These are phyloP conservation scores for Yoshiicerus persimilis DNA, from an alignment of 1,140 invertebrate genomes.

Conservation along the genomic window DNA sequence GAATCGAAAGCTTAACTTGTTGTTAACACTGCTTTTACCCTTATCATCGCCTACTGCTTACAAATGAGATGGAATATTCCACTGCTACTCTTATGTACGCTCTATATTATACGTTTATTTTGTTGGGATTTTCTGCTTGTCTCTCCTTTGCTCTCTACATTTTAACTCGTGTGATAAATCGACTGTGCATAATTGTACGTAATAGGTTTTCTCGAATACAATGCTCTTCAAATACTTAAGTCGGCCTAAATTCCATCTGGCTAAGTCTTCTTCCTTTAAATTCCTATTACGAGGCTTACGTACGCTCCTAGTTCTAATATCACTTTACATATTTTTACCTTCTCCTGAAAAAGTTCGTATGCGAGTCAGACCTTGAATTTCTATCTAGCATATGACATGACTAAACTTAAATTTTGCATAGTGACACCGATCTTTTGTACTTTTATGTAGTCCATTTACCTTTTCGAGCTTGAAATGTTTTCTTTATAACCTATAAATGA, in stretches of 20 bases:
- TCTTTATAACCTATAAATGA: too few species aligned
- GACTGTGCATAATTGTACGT: background rate
- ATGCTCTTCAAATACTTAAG: background rate
- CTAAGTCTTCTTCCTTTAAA: too few species aligned
- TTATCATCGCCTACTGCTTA: background rate
- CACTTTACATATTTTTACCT: too few species aligned
- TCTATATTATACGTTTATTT: background rate
- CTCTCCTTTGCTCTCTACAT: background rate
- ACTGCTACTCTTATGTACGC: background rate
- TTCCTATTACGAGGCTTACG: too few species aligned
- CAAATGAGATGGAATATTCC: background rate
- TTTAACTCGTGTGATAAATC: background rate
- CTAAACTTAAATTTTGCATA: too few species aligned
- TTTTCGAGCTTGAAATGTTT: too few species aligned
- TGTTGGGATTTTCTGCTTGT: background rate
- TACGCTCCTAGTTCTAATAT: too few species aligned
- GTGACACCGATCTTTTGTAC: too few species aligned
- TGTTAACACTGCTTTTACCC: background rate
- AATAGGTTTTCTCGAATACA: background rate
- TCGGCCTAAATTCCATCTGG: background rate
- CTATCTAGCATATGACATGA: too few species aligned
- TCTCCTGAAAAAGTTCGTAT: too few species aligned
- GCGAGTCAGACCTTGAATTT: too few species aligned
- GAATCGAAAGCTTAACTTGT: background rate
- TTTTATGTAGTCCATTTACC: too few species aligned